Evolutionary conservation across 1,140 invertebrate genomes (phyloP).

Genomic region (Aphaenogaster floridana): DNA sequence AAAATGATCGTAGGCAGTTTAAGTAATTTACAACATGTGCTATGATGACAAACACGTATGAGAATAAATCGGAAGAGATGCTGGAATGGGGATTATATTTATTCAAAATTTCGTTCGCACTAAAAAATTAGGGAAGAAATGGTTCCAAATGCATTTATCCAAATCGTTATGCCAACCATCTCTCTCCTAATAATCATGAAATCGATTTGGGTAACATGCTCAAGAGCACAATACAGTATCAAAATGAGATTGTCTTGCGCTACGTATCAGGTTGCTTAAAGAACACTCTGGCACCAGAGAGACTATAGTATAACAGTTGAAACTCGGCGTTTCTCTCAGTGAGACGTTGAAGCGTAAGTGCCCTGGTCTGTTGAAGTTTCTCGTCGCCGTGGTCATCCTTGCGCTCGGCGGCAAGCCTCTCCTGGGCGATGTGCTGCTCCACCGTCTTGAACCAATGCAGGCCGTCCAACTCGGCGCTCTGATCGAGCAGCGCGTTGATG

Average conservation of each 20-base stretch:
- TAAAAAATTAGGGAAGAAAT: slow-evolving; percentile 45
- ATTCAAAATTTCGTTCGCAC: slow-evolving; percentile 2
- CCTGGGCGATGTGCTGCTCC: slow-evolving; percentile 89
- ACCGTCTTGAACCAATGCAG: slow-evolving; percentile 99
- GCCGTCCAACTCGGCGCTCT: slow-evolving; percentile 95
- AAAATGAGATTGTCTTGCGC: not conserved
- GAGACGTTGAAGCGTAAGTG: slow-evolving; percentile 96
- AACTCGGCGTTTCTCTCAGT: slow-evolving; percentile 96
- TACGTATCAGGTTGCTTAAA: slow-evolving; percentile 89
- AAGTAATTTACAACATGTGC: slow-evolving; percentile 60
- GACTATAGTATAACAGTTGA: slow-evolving; percentile 95
- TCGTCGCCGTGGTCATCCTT: slow-evolving; percentile 89
- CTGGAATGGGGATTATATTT: slow-evolving; percentile 10
- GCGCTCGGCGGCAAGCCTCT: slow-evolving; percentile 80
- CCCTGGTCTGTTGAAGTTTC: slow-evolving; percentile 97
- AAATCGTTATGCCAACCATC: not conserved
- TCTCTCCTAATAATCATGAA: slow-evolving; percentile 1
- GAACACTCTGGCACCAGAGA: slow-evolving; percentile 98
- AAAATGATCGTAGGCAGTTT: slow-evolving; percentile 60
- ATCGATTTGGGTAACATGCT: not conserved
- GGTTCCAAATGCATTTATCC: not conserved
- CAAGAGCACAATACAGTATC: not conserved
- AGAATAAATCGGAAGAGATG: slow-evolving; percentile 60
- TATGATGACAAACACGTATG: slow-evolving; percentile 41
- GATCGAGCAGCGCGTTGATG: slow-evolving; percentile 91